Base-by-base conservation (phyloP, 1,140 invertebrate genomes). In the Penaeus japonicus region DNA sequence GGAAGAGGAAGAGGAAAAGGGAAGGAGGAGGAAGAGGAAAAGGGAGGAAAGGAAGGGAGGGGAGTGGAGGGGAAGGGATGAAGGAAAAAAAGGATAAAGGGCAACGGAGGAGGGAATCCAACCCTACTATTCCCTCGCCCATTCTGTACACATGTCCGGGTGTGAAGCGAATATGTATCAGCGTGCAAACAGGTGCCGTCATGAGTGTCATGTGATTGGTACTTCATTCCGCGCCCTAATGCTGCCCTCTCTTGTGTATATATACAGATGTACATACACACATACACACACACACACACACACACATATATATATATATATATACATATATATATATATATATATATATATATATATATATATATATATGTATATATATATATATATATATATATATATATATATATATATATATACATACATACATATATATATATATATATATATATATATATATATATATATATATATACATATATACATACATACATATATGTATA, bases 241-340 rank as follows among this genome's bases (percentile, higher is more conserved):
- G n/a, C n/a, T n/a, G n/a, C n/a, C 62, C 62, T 27, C 30, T 5
- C 62, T 7, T 70, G 22, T 70, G 22, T 70, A 22, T 70, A 70
- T 70, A 70, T 70, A 70, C 22, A 22, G 7, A 70, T 70, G 30
- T 77, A 4, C 30, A 77, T 32, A 77, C 22, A 77, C 39, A 7
- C 4, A 22, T 77, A 4, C 30, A 77, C 10, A 77, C 30, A 77
- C 30, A 77, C 30, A 77, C 30, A 30, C 24, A 79, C 24, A 79
- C 24, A 79, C 24, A 79, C 24, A 79, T 47, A 79, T 47, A 79
- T 22, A 79, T 47, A 79, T 79, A 79, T 79, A 79, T 79, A 79
- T 79, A 79, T 79, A 79, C 53, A 47, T 79, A 79, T 79, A 79
- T 79, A 79, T 79, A 79, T 79, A 79, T 79, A 79, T 79, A 79